phyloP scores from a whole-genome alignment of 2,797 vertebrate genomes.

The Ctenochaetus hawaiiensis region DNA sequence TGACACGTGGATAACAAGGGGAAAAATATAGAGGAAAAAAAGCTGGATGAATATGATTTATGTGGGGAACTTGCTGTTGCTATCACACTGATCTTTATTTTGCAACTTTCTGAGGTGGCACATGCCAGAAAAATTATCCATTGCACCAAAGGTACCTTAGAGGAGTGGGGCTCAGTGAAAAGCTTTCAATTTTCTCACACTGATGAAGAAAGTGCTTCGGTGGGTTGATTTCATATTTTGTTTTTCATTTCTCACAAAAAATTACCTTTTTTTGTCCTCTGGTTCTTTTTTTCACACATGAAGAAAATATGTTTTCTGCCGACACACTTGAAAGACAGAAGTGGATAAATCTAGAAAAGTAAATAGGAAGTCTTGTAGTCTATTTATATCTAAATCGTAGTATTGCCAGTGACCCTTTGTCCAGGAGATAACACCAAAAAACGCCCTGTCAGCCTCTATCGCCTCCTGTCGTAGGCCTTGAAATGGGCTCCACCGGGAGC shows the following conservation, averaged over 20 bases:
- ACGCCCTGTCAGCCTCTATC: constrained; percentile 32
- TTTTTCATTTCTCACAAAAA: not conserved
- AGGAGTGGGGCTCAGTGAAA: not conserved
- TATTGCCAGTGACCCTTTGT: constrained; percentile 47
- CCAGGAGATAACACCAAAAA: constrained; percentile 59
- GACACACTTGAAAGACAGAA: not conserved
- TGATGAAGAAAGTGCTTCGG: not conserved
- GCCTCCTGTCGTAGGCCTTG: constrained; percentile 24
- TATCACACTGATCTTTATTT: no score
- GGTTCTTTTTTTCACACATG: not conserved
- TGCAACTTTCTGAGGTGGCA: no score
- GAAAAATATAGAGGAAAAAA: no score
- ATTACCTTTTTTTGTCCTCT: not conserved
- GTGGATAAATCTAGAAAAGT: constrained; percentile 36
- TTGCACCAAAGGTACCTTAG: not conserved
- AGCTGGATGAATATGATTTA: no score
- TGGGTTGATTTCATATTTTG: not conserved
- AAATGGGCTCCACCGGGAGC: constrained; percentile 55
- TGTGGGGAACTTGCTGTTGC: no score
- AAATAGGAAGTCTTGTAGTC: constrained; percentile 67
- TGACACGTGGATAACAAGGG: no score
- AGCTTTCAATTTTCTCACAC: not conserved
- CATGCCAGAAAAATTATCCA: no score
- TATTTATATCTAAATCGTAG: constrained; percentile 29
- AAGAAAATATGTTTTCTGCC: not conserved